A percentile compares a stretch with the other conserved stretches of the same genome.
These are phyloP conservation scores for Neodiprion fabricii DNA, from an alignment of 1,140 invertebrate genomes.

Conservation along the genomic window DNA sequence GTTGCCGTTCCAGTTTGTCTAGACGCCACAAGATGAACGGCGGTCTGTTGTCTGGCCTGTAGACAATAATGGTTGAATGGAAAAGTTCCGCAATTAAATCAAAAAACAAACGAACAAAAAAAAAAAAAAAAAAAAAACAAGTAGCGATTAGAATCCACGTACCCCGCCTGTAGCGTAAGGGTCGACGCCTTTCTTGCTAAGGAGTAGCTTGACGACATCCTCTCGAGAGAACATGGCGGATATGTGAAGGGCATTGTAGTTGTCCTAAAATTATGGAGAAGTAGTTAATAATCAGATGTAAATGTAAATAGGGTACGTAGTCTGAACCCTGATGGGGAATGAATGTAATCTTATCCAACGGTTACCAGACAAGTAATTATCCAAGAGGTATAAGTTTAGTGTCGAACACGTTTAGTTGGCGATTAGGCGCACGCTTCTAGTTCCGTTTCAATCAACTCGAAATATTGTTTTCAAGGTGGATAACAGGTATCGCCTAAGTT, in stretches of 20 bases:
- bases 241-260: slow-evolving; percentile 91
- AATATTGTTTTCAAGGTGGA: no score
- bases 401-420: no score
- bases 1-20: slow-evolving; percentile 89
- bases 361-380: no score
- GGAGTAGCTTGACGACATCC: slow-evolving; percentile 90
- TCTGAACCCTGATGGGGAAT: no score
- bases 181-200: slow-evolving; percentile 89
- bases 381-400: no score
- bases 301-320: no score
- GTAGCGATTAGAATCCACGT: slow-evolving; percentile 30
- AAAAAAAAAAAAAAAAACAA: slow-evolving; percentile 10
- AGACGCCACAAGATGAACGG: slow-evolving; percentile 89
- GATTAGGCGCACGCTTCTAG: no score
- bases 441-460: no score
- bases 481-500: no score
- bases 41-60: slow-evolving; percentile 82
- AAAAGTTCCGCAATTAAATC: not conserved
- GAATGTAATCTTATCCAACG: no score
- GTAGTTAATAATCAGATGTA: not conserved
- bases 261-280: slow-evolving; percentile 75
- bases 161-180: slow-evolving; percentile 91
- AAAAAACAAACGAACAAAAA: not conserved
- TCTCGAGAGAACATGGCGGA: slow-evolving; percentile 93
- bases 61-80: slow-evolving; percentile 20